These are phyloP conservation scores for Piprites chloris DNA, from an alignment of 2,113 vertebrate genomes.

Conservation along the genomic window DNA sequence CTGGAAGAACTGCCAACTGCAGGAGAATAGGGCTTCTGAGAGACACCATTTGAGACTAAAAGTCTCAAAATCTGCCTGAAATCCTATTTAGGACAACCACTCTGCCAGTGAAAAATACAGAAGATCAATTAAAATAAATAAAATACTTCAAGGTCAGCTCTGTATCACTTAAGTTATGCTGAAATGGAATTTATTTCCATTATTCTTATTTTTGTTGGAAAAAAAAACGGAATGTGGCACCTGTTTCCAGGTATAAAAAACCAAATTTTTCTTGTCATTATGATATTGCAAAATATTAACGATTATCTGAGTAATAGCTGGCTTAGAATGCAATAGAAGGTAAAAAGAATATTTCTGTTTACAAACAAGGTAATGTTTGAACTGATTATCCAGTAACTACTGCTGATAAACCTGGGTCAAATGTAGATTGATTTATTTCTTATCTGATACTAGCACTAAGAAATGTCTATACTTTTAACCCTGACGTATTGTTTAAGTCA, in stretches of 20 bases:
- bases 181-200: neutral
- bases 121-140: neutral
- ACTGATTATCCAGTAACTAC: neutral
- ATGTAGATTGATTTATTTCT: neutral
- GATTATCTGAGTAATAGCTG: neutral
- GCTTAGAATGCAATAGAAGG: neutral
- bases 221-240: neutral
- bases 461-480: neutral
- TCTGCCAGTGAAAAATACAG: neutral
- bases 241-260: neutral
- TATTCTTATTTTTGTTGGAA: neutral
- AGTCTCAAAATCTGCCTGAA: neutral
- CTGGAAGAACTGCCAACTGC: neutral
- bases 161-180: neutral
- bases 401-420: neutral
- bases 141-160: neutral
- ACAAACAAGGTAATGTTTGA: constrained; percentile 6
- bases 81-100: neutral
- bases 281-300: neutral
- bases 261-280: neutral
- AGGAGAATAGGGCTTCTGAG: neutral
- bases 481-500: neutral
- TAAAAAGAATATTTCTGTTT: neutral
- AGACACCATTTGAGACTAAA: neutral
- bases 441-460: neutral